Percentiles rank a stretch among this genome's conserved stretches.
phyloP scores from a whole-genome alignment of 1,140 invertebrate genomes.

The Macrosteles quadrilineatus region DNA sequence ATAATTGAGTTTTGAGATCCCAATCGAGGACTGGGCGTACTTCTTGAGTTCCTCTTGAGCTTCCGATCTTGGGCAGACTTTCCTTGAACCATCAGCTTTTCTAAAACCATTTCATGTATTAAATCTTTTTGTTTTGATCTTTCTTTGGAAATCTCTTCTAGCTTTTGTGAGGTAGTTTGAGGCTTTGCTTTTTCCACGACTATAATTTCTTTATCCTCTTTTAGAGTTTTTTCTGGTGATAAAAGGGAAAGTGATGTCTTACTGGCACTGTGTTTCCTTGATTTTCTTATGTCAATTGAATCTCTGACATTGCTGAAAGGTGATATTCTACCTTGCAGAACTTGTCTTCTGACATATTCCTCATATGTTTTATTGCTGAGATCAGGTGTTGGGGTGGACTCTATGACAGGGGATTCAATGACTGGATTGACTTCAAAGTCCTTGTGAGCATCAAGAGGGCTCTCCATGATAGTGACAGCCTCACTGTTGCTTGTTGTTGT shows the following conservation, averaged over 20 bases:
- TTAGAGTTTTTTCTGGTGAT: slow-evolving; percentile 20
- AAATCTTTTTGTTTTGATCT: slow-evolving; percentile 68
- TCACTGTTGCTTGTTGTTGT: slow-evolving; percentile 46
- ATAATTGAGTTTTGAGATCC: slow-evolving; percentile 34
- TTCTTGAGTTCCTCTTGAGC: slow-evolving; percentile 51
- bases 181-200: not conserved
- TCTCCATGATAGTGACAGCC: slow-evolving; percentile 43
- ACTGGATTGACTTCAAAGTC: slow-evolving; percentile 15
- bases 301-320: slow-evolving; percentile 71
- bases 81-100: slow-evolving; percentile 69
- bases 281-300: slow-evolving; percentile 68
- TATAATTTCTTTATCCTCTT: slow-evolving; percentile 14
- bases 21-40: slow-evolving; percentile 40
- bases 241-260: slow-evolving; percentile 25
- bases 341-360: slow-evolving; percentile 62
- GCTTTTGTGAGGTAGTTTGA: slow-evolving; percentile 50
- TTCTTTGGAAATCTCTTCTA: slow-evolving; percentile 67
- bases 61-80: slow-evolving; percentile 63
- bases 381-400: slow-evolving; percentile 10
- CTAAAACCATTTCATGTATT: slow-evolving; percentile 76
- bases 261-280: slow-evolving; percentile 46
- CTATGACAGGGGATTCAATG: slow-evolving; percentile 18
- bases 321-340: slow-evolving; percentile 65
- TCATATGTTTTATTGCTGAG: slow-evolving; percentile 51
- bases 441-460: slow-evolving; percentile 33